A percentile compares a stretch with the other conserved stretches of the same genome.
Evolutionary conservation across 2,888 invertebrate species (phyloP).

Genomic region (Listrodromus nycthemerus): DNA sequence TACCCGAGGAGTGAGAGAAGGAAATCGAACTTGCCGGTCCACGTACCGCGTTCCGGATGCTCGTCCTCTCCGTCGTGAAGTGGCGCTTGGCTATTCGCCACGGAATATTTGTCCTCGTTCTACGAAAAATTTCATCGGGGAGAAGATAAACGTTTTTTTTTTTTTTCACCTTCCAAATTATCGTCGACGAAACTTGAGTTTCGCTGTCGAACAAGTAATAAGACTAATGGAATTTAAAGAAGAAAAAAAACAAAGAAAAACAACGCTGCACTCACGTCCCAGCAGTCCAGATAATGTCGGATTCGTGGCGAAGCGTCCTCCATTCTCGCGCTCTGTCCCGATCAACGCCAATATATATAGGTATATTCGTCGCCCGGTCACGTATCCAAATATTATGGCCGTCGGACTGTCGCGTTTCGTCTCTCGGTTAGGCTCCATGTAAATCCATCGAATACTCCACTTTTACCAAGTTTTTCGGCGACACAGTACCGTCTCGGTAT

Average conservation of each 20-base stretch:
- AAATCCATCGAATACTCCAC: background rate
- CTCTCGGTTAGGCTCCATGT: background rate
- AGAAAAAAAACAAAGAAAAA: background rate
- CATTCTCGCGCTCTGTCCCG: constrained; percentile 73
- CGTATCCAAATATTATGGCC: constrained; percentile 1
- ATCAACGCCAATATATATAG: constrained; percentile 36
- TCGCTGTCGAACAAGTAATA: no score
- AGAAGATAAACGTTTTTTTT: background rate
- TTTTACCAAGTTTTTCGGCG: background rate
- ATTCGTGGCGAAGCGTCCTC: constrained; percentile 82
- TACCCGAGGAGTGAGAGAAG: constrained; percentile 90
- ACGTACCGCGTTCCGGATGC: constrained; percentile 88
- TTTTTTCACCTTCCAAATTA: background rate
- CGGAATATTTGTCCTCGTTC: constrained; percentile 85
- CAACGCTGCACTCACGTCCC: constrained; percentile 80
- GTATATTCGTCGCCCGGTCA: constrained; percentile 24
- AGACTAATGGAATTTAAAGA: no score
- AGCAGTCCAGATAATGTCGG: constrained; percentile 82
- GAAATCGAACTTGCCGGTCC: constrained; percentile 92
- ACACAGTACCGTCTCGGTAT: background rate
- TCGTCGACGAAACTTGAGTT: background rate
- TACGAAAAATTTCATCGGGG: constrained; percentile 67
- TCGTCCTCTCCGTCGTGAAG: constrained; percentile 82
- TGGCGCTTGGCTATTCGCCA: constrained; percentile 85
- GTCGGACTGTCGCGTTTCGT: background rate